phyloP scores from a whole-genome alignment of 2,113 vertebrate species.

The Chelonoidis abingdonii region DNA sequence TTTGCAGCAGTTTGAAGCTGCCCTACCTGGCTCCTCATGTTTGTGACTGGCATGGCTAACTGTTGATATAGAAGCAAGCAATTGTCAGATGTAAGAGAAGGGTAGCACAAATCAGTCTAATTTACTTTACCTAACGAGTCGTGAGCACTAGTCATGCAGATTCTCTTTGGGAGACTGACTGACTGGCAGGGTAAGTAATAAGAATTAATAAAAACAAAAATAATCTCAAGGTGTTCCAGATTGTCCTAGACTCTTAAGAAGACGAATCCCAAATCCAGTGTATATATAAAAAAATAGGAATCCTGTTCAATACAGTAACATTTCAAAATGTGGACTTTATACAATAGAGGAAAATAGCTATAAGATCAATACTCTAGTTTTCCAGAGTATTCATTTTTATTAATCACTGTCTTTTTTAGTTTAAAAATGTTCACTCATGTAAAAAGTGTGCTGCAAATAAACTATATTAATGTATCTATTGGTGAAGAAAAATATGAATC shows the following conservation, averaged over 20 bases:
- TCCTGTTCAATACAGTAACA: neutral
- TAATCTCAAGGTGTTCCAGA: neutral
- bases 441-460: neutral
- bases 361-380: neutral
- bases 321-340: neutral
- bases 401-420: neutral
- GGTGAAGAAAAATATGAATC: neutral
- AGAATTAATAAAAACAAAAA: neutral
- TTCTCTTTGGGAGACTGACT: conserved; percentile 19
- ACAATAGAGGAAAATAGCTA: neutral
- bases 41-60: fast-evolving
- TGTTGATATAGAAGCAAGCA: neutral
- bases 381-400: neutral
- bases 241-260: neutral
- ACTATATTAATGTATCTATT: neutral
- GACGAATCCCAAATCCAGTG: neutral
- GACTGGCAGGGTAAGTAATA: conserved; percentile 44
- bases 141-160: conserved; percentile 33
- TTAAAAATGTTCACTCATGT: neutral
- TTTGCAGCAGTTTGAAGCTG: neutral
- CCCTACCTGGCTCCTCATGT: fast-evolving
- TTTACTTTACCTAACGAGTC: neutral
- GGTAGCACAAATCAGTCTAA: neutral
- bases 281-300: neutral
- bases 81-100: neutral